Evolutionary conservation across 2,888 invertebrate species (phyloP), one percentile per base, ranked within the genome.

Genomic region (Agonopterix heracliana): DNA sequence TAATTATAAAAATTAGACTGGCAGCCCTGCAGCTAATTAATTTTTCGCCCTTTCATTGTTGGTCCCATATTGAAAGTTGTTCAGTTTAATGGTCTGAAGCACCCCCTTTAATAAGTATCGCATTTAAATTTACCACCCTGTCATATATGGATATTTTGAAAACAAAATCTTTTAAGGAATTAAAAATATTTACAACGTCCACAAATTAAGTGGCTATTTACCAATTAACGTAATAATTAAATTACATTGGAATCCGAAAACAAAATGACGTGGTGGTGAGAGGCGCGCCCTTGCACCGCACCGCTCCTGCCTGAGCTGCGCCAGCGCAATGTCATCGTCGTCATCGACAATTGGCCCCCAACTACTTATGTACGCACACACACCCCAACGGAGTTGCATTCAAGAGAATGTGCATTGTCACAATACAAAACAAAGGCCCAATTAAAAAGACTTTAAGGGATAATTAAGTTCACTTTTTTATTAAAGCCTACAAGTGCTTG

Each of bases 241-340:
- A 75, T 77, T 74, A 69, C 66, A 69, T 71, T 64, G 72, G 72
- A 64, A 77, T 81, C 79, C 68, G 66, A 81, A 80, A 77, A 74
- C 67, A 71, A 68, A 73, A 64, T 68, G 68, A 69, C 73, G 71
- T 71, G 72, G 71, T 71, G 72, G 87, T 85, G 86, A 87, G 83
- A 84, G 87, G 87, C 56, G 68, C 80, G 86, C 86, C 86, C 86
- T 87, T 86, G 85, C 71, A 54, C 60, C 60, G 61, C 66, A 74
- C 74, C 71, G 76, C 79, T 79, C 26, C 26, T 7, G 26, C 26
- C 26, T 7, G 26, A 5, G 26, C 26, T 26, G 26, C 26, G 26
- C 26, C 26, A 26, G 26, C 70, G 58, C 64, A 79, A 81, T 77
- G 77, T 78, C 76, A 74, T 69, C 68, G 73, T 69, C 68, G 73